Percentiles rank a stretch among this genome's conserved stretches.
Evolutionary conservation across 1,140 invertebrate genomes (phyloP).

Genomic region (Odontomachus brunneus): DNA sequence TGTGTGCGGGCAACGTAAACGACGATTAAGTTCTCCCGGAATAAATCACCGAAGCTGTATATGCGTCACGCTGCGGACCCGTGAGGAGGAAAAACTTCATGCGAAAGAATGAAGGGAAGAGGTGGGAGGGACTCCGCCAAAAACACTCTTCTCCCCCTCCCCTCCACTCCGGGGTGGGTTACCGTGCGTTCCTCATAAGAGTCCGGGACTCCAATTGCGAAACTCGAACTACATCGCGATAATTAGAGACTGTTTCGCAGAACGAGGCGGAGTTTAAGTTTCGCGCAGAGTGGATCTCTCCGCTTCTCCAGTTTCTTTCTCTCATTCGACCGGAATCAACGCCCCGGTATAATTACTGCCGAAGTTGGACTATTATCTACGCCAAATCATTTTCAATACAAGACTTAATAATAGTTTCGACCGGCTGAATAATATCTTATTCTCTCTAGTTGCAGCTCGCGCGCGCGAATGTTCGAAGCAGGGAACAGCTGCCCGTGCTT

Average conservation of each 20-base stretch:
- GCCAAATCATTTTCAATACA: constrained; percentile 63
- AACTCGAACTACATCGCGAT: constrained; percentile 58
- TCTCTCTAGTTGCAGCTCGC: constrained; percentile 24
- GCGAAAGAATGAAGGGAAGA: neutral
- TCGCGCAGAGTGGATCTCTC: constrained; percentile 36
- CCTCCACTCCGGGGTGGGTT: no score
- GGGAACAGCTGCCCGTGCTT: neutral
- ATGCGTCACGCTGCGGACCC: neutral
- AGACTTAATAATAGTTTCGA: constrained; percentile 50
- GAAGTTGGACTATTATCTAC: constrained; percentile 1
- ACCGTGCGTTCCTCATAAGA: constrained; percentile 59
- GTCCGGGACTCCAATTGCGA: constrained; percentile 41
- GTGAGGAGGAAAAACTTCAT: neutral
- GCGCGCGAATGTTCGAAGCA: constrained; percentile 35
- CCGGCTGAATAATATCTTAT: constrained; percentile 55
- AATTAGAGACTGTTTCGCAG: constrained; percentile 67
- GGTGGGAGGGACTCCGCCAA: constrained; percentile 13
- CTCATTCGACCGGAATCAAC: constrained; percentile 2
- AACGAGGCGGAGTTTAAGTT: constrained; percentile 64
- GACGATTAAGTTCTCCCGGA: constrained; percentile 38
- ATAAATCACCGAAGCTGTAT: constrained; percentile 15
- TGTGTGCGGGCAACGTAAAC: neutral
- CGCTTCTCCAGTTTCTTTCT: constrained; percentile 36
- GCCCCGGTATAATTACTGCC: neutral
- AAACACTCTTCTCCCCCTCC: no score